A percentile compares a stretch with the other conserved stretches of the same genome.
Evolutionary conservation across 2,797 vertebrate species (phyloP).

Genomic region (Champsocephalus gunnari): DNA sequence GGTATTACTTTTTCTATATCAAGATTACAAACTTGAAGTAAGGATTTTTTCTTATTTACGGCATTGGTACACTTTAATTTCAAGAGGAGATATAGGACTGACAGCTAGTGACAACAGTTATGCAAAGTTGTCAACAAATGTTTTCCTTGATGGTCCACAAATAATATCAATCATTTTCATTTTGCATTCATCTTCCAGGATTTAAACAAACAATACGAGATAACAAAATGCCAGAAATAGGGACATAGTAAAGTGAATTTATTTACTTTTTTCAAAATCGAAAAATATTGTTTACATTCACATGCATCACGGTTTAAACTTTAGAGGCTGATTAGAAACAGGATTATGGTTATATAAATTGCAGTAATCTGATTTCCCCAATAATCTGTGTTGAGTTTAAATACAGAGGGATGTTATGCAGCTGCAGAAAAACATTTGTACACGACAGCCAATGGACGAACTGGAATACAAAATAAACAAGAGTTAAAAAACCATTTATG

Average conservation of each 20-base stretch:
- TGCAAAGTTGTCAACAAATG: background rate
- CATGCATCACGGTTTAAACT: background rate
- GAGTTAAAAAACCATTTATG: background rate
- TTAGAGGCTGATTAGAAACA: background rate
- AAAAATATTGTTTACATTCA: background rate
- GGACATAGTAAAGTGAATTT: no score
- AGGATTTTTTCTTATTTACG: background rate
- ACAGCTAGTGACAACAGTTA: background rate
- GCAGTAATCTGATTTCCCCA: conserved; percentile 28
- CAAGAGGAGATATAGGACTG: background rate
- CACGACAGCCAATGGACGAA: background rate
- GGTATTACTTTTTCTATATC: background rate
- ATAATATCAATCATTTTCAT: background rate
- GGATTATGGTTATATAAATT: conserved; percentile 14
- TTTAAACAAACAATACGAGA: no score
- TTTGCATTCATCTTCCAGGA: background rate
- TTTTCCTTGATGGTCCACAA: background rate
- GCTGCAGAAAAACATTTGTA: background rate
- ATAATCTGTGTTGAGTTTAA: conserved; percentile 16
- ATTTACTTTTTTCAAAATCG: background rate
- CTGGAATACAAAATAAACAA: background rate
- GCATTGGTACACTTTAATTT: background rate
- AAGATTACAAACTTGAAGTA: background rate
- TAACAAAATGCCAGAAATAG: background rate
- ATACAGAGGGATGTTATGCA: background rate